These are phyloP conservation scores for Styela clava DNA, from an alignment of 23 tunicate genomes.

Conservation along the genomic window DNA sequence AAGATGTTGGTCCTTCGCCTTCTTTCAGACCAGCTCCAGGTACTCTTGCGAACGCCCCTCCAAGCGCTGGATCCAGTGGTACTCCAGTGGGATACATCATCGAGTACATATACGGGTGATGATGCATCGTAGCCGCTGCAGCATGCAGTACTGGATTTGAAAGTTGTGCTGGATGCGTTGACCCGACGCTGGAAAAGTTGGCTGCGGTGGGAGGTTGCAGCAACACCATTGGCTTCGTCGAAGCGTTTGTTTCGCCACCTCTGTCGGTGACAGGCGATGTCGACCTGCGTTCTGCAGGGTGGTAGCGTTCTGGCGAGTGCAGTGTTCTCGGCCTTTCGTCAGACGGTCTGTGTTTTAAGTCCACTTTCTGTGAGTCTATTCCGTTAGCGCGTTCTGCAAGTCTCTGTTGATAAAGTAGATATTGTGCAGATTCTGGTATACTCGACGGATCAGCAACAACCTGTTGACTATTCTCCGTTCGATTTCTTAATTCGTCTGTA, in stretches of 20 bases:
- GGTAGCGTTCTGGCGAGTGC: slow-evolving; percentile 7
- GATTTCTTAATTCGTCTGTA: not conserved
- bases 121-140: not conserved
- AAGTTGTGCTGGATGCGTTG: slow-evolving; percentile 5
- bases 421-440: not conserved
- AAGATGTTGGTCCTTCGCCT: not conserved
- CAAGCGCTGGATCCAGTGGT: slow-evolving; percentile 10
- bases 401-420: not conserved
- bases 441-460: not conserved
- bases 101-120: not conserved
- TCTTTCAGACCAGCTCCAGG: not conserved
- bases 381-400: slow-evolving; percentile 12
- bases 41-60: not conserved
- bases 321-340: not conserved
- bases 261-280: slow-evolving; percentile 38
- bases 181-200: slow-evolving; percentile 12
- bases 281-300: slow-evolving; percentile 27
- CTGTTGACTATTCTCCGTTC: not conserved
- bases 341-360: not conserved
- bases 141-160: slow-evolving; percentile 4
- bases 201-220: slow-evolving; percentile 30
- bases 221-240: slow-evolving; percentile 41
- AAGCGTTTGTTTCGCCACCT: slow-evolving; percentile 29
- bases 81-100: slow-evolving; percentile 16
- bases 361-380: not conserved